These are phyloP conservation scores for Uria aalge DNA, from an alignment of 2,113 vertebrate genomes.

Conservation along the genomic window DNA sequence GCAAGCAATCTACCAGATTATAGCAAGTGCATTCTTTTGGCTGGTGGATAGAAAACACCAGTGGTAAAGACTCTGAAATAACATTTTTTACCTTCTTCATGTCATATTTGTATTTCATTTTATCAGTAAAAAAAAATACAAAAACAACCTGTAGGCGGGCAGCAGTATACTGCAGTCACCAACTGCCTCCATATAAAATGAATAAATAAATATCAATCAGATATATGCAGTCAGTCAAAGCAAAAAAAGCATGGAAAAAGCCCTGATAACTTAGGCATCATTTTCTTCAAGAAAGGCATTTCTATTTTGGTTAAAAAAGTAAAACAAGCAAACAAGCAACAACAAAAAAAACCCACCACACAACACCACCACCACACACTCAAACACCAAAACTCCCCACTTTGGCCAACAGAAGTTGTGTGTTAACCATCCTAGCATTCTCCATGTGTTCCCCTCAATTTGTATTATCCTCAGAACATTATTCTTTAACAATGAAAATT, in stretches of 20 bases:
- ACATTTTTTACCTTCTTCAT: neutral
- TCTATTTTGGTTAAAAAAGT: neutral
- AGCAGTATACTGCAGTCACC: fast-evolving
- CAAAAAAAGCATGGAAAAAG: neutral
- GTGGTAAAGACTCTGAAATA: neutral
- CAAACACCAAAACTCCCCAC: neutral
- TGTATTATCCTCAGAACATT: neutral
- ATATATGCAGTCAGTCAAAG: neutral
- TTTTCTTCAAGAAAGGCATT: neutral
- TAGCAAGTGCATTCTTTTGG: neutral
- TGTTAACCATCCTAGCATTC: neutral
- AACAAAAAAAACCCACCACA: neutral
- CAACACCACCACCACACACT: neutral
- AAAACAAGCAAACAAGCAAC: neutral
- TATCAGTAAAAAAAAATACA: neutral
- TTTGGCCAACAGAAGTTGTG: neutral
- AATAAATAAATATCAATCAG: neutral
- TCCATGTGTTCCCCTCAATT: neutral
- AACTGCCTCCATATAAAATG: neutral
- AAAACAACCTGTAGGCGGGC: neutral
- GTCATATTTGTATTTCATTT: neutral
- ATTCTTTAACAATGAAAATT: neutral
- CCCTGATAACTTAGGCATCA: neutral
- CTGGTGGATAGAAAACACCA: neutral
- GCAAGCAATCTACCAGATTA: neutral